Base-by-base conservation (phyloP, 2,797 vertebrate species). In the Poeciliopsis presidionis region DNA sequence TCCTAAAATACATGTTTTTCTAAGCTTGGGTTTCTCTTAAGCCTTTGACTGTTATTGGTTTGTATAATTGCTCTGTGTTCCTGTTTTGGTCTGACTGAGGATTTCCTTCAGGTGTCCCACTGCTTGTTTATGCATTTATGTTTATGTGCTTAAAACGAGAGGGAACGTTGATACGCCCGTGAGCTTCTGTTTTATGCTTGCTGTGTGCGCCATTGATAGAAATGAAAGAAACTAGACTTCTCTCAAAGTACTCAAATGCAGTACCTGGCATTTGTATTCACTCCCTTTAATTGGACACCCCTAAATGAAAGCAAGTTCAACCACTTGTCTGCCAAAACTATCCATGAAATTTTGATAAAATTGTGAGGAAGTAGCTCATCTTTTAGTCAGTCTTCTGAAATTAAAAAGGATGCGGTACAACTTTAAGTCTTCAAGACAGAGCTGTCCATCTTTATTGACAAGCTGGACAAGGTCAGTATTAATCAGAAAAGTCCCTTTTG, bases 111-210 rank as follows among this genome's bases (percentile, higher is more conserved):
- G 71, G 63, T 63, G 43, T 76, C 47, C 59, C 69, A 22, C 78
- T 82, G 51, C 75, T 87, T 88, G 81, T 88, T 90, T 86, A 86
- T 84, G 77, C 71, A 73, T 88, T 36, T 22, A 12, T 81, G 77
- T 89, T 84, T 76, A 78, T 82, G 69, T 75, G 67, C 75, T 53
- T 63, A 46, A 82, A 69, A 28, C 46, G 45, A 72, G 43, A 59
- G 73, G 72, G 85, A 55, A 73, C 57, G 53, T 81, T 61, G 61
- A 71, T 45, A 30, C 67, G 59, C 43, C 65, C 63, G 22, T 57
- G 77, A 72, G 63, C 76, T 61, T 47, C 45, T 28, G 36, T 46
- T 53, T 71, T 73, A 25, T 63, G 46, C 43, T 63, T 65, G 57
- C 47, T 73, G 41, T 77, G 72, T 81, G 47, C n/a, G 71, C 78